Evolutionary conservation across 2,113 vertebrate genomes (phyloP).

Genomic region (Tupaia tana): DNA sequence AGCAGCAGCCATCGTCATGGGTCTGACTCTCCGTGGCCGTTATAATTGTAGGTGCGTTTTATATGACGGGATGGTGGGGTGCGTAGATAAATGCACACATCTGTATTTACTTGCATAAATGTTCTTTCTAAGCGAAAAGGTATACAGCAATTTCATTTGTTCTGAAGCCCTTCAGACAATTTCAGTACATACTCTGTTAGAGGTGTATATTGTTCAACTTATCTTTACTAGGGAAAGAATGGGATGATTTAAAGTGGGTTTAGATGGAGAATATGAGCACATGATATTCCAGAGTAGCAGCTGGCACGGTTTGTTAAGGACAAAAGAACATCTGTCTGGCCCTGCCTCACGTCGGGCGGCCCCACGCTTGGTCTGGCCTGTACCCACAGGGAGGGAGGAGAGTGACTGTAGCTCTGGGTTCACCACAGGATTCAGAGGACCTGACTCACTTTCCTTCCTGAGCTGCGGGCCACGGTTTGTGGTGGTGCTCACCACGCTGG

Average conservation of each 20-base stretch:
- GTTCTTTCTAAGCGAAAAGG: background rate
- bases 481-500: slow-evolving; percentile 20
- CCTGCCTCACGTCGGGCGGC: background rate
- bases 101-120: background rate
- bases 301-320: background rate
- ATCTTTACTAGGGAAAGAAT: slow-evolving; percentile 47
- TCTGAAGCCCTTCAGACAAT: slow-evolving; percentile 37
- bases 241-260: slow-evolving; percentile 44
- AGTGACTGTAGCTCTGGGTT: slow-evolving; percentile 44
- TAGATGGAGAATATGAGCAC: slow-evolving; percentile 3
- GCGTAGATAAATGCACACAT: background rate
- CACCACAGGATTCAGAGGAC: slow-evolving; percentile 42
- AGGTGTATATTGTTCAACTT: background rate
- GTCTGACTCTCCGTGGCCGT: background rate
- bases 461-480: slow-evolving; percentile 25
- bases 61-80: background rate
- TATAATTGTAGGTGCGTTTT: background rate
- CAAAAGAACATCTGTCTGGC: slow-evolving; percentile 49
- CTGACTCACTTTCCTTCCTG: slow-evolving; percentile 71
- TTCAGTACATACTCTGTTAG: background rate
- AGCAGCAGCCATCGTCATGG: background rate
- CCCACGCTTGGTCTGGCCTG: background rate
- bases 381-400: background rate
- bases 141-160: background rate
- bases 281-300: background rate